These are phyloP conservation scores for Drosophila mimetica DNA, from an alignment of 2,888 invertebrate genomes.

Conservation along the genomic window DNA sequence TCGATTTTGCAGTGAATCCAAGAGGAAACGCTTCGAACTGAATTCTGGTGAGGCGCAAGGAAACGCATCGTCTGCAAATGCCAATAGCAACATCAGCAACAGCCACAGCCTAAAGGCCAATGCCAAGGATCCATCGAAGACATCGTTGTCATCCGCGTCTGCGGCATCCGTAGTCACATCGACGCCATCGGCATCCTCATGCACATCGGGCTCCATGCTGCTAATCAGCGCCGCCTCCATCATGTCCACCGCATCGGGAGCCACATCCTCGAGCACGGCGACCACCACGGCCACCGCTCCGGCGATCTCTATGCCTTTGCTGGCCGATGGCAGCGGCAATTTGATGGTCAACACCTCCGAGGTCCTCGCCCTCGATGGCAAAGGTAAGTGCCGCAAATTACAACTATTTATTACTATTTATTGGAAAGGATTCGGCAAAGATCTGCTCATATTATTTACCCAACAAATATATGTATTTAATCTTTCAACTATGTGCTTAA, in stretches of 20 bases:
- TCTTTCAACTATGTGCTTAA: background rate
- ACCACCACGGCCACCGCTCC: slow-evolving; percentile 46
- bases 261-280: slow-evolving; percentile 23
- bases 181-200: background rate
- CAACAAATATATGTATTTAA: background rate
- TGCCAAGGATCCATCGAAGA: slow-evolving; percentile 31
- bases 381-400: slow-evolving; percentile 85
- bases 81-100: slow-evolving; percentile 46
- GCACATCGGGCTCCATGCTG: slow-evolving; percentile 35
- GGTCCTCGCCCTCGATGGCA: slow-evolving; percentile 84
- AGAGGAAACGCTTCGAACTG: slow-evolving; percentile 82
- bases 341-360: slow-evolving; percentile 54
- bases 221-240: slow-evolving; percentile 49
- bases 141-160: slow-evolving; percentile 15
- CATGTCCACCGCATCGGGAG: slow-evolving; percentile 50
- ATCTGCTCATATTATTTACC: background rate
- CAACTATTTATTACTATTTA: background rate
- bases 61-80: slow-evolving; percentile 20
- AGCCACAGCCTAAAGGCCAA: slow-evolving; percentile 46
- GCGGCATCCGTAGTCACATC: slow-evolving; percentile 20
- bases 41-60: slow-evolving; percentile 47
- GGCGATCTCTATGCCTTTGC: slow-evolving; percentile 32
- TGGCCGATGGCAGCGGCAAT: slow-evolving; percentile 50
- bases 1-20: slow-evolving; percentile 80
- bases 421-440: background rate